Conservation (phyloP, 2,888 invertebrate species). For the Acanthosepion lycidas region DNA sequence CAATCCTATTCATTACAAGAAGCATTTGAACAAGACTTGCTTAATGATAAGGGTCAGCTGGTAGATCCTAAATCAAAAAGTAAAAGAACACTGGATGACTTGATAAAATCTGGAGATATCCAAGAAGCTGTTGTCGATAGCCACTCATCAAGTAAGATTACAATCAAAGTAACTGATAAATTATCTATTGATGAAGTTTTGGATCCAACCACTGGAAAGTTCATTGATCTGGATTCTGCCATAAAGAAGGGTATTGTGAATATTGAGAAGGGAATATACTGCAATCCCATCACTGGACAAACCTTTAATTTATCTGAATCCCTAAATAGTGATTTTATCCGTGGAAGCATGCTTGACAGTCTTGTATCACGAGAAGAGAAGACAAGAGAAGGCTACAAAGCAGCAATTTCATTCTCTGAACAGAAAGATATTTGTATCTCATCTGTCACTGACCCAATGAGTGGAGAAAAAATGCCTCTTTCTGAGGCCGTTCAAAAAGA, state of each 20-base stretch:
- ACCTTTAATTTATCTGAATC: conserved; percentile 87
- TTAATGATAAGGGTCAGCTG: conserved; percentile 62
- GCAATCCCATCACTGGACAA: conserved; percentile 89
- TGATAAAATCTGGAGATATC: conserved; percentile 70
- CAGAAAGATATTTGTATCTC: conserved; percentile 66
- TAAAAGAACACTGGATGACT: conserved; percentile 56
- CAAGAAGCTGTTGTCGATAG: conserved; percentile 56
- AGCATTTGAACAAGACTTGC: conserved; percentile 78
- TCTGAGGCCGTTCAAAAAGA: conserved; percentile 81
- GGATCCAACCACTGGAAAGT: conserved; percentile 61
- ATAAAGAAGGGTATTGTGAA: conserved; percentile 69
- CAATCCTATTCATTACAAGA: conserved; percentile 82
- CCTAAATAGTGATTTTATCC: conserved; percentile 81
- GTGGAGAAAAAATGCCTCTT: conserved; percentile 87
- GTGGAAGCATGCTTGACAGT: conserved; percentile 64
- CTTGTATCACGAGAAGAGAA: conserved; percentile 63
- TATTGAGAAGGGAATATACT: conserved; percentile 81
- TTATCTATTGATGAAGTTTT: conserved; percentile 63
- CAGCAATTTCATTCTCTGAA: conserved; percentile 67
- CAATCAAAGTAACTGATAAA: conserved; percentile 63
- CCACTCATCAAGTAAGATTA: conserved; percentile 56
- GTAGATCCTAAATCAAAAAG: conserved; percentile 55
- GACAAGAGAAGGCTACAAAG: conserved; percentile 61
- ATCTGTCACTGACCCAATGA: conserved; percentile 79
- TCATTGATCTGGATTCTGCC: conserved; percentile 62